Conservation (phyloP, 2,797 vertebrate genomes). For the Rhabdophis nuchalis region DNA sequence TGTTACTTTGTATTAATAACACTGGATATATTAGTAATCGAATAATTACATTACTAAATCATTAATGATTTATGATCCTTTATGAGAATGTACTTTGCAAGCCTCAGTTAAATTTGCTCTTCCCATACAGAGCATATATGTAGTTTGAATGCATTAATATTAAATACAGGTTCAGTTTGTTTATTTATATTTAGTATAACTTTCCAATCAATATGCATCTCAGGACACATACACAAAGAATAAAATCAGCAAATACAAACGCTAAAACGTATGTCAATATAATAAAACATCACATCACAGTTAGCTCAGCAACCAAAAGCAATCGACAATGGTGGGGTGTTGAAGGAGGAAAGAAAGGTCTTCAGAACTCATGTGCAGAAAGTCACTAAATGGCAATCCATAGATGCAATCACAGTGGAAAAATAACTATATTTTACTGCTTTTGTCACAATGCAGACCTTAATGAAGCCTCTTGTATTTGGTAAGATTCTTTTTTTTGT, state of each 20-base stretch:
- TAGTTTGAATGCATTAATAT: neutral
- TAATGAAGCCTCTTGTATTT: neutral
- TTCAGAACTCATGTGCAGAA: neutral
- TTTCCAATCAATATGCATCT: neutral
- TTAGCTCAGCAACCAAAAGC: neutral
- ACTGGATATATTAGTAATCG: neutral
- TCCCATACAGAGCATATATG: neutral
- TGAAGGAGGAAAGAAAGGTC: neutral
- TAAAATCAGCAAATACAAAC: neutral
- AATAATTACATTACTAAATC: neutral
- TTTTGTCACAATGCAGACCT: neutral
- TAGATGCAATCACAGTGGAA: neutral
- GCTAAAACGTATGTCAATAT: neutral
- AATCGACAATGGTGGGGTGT: neutral
- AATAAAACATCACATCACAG: neutral
- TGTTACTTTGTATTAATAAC: neutral
- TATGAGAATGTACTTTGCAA: neutral
- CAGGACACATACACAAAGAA: neutral
- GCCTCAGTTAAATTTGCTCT: neutral
- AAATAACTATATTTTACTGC: neutral
- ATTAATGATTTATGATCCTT: neutral
- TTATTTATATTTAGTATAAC: neutral
- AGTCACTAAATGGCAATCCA: neutral
- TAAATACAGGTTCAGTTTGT: neutral
- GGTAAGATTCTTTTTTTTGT: neutral